Conservation (phyloP, 2,888 invertebrate genomes). For the Idaea dimidiata region DNA sequence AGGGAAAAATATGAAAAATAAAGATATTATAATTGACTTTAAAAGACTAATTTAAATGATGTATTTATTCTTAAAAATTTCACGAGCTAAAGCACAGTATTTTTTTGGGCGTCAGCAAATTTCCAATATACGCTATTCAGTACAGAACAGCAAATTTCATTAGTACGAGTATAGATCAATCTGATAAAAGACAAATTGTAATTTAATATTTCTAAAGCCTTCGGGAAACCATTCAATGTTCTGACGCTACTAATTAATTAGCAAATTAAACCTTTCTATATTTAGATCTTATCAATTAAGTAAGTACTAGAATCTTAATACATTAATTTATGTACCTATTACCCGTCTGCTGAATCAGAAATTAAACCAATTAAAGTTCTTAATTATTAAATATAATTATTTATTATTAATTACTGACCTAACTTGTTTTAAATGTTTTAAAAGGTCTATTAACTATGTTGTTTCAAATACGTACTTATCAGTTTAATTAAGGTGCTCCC, state of each 20-base stretch:
- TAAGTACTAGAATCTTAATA: no score
- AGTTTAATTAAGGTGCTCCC: no score
- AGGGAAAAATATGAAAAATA: not conserved
- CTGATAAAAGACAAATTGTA: not conserved
- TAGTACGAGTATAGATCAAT: not conserved
- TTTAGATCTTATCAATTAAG: not conserved
- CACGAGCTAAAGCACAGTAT: no score
- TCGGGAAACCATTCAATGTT: not conserved
- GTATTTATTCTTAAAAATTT: no score
- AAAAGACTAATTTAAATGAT: no score
- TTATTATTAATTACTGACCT: not conserved
- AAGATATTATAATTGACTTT: no score
- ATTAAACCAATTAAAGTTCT: not conserved
- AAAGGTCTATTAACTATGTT: slow-evolving; percentile 22
- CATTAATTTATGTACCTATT: no score
- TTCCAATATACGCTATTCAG: not conserved
- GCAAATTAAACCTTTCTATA: not conserved
- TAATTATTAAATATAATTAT: not conserved
- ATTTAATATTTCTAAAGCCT: not conserved
- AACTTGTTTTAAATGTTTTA: not conserved
- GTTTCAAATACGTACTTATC: not conserved
- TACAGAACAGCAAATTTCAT: not conserved
- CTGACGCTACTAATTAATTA: not conserved
- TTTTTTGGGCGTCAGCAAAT: no score
- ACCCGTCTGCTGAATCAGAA: no score